Evolutionary conservation across 2,113 vertebrate genomes (phyloP).

Genomic region (Antechinus stuartii): DNA sequence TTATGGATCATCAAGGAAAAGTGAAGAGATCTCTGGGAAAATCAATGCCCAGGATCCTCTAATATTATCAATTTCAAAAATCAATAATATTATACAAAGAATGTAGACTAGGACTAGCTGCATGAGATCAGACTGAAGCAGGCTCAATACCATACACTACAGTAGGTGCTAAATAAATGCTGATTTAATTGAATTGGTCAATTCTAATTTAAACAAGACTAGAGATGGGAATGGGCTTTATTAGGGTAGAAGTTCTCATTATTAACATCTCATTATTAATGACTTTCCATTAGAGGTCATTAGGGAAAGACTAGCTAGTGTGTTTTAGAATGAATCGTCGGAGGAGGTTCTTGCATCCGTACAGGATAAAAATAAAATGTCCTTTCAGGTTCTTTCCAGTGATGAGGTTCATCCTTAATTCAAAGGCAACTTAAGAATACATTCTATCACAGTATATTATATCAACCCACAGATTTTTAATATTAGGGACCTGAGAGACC

Average conservation of each 20-base stretch:
- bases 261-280: neutral
- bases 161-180: neutral
- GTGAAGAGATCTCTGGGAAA: neutral
- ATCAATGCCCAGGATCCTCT: neutral
- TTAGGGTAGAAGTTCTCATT: neutral
- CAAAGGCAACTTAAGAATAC: neutral
- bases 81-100: neutral
- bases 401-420: neutral
- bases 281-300: neutral
- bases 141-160: neutral
- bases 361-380: too few relatives aligned
- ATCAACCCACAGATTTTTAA: neutral
- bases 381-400: neutral
- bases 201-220: neutral
- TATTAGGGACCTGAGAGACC: neutral
- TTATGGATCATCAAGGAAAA: neutral
- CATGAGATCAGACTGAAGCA: neutral
- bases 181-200: neutral
- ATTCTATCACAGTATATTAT: neutral
- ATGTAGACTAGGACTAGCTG: neutral
- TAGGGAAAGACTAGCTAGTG: neutral
- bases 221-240: neutral
- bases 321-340: neutral
- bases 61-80: neutral
- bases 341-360: too few relatives aligned